Base-by-base conservation (phyloP, 2,113 vertebrate species). In the Urocolius indicus region DNA sequence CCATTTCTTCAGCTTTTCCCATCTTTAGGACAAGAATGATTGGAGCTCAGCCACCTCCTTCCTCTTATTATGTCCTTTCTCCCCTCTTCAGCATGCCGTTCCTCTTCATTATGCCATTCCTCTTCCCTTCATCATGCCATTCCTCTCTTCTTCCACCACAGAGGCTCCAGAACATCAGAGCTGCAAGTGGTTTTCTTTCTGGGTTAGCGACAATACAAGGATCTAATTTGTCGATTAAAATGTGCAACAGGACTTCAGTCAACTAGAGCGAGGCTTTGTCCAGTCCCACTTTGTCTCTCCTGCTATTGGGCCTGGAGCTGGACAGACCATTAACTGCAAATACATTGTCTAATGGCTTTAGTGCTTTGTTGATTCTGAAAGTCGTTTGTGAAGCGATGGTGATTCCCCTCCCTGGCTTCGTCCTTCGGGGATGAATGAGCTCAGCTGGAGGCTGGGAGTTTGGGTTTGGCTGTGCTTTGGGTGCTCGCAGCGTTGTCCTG, bases 391-490 rank as follows among this genome's bases (percentile, higher is more conserved):
- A 80, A 59, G 17, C 5, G 46, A 6, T 59, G 3, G 17, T 14
- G 46, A 66, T 62, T 66, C 55, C 58, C 85, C 49, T 61, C 71
- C 54, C 58, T 24, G 65, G 81, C 18, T 3, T 79, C 84, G 76
- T 52, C 78, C 71, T 45, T 30, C 0, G 7, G 22, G 88, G 88
- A 71, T 88, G 92, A 69, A 90, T 51, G 90, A 84, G 85, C 80
- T 77, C 29, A 10, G 3, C 71, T 88, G 78, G 38, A 73, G 84
- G 84, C 93, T 85, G 93, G 93, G 90, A 96, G 88, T 90, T 63
- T 4, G 0, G 79, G 79, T 57, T 48, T 77, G 89, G 75, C 93
- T n/a, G 27, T 11, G 6, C 2, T 32, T 54, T 8, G 14, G 62
- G 32, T n/a, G 87, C 71, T 91, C 10, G 45, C 43, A 48, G 75